These are phyloP conservation scores for Phenganax marumi DNA, from an alignment of 92 coral and sea anemone genomes.

Conservation along the genomic window DNA sequence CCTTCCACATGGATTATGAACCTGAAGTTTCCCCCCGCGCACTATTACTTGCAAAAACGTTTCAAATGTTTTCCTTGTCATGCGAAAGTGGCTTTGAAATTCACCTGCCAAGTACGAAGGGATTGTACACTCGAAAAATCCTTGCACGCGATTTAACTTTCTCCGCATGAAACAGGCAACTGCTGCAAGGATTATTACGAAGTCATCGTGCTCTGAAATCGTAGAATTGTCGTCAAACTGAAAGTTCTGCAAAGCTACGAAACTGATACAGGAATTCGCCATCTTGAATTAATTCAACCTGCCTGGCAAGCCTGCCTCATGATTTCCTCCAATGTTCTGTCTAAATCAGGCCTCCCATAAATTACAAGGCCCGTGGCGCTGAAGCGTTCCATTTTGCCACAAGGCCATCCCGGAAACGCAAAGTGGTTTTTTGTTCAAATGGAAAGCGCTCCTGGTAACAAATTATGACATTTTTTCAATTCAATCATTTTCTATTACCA, in stretches of 20 bases:
- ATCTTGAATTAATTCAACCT: neutral
- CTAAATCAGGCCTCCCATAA: neutral
- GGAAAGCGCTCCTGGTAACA: conserved; percentile 29
- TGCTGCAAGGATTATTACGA: conserved; percentile 35
- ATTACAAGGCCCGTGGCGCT: neutral
- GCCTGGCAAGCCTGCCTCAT: neutral
- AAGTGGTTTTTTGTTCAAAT: neutral
- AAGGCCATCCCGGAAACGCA: neutral
- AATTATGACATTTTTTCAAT: too few species aligned
- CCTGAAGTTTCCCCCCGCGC: conserved; percentile 54
- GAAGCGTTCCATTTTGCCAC: too few species aligned
- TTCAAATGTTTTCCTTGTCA: conserved; percentile 55
- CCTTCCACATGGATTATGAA: conserved; percentile 54
- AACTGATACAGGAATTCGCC: neutral
- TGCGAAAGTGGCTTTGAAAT: conserved; percentile 39
- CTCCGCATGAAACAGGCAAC: conserved; percentile 38
- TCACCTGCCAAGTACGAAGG: conserved; percentile 34
- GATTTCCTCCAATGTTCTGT: too few species aligned
- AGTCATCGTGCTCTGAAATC: conserved; percentile 18
- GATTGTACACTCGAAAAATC: conserved; percentile 43
- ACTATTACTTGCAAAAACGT: conserved; percentile 52
- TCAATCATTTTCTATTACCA: too few species aligned
- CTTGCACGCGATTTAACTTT: conserved; percentile 38
- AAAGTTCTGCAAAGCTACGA: neutral
- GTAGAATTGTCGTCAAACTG: conserved; percentile 10